Evolutionary conservation across 2,113 vertebrate genomes (phyloP).

Genomic region (Parus major): DNA sequence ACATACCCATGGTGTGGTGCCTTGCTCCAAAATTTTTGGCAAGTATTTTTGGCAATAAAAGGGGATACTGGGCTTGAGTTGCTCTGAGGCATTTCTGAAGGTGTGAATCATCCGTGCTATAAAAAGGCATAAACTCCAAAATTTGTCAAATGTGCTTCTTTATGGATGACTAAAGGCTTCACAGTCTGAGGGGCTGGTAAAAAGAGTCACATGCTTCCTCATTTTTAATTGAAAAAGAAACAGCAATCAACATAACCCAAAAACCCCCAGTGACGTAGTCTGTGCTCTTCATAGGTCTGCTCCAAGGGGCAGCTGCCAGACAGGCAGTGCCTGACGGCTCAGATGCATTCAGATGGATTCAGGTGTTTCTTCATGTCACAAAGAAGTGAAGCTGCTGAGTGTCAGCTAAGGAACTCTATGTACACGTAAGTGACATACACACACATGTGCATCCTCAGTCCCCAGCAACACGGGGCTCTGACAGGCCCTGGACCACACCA

Average conservation of each 20-base stretch:
- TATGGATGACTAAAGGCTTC: background rate
- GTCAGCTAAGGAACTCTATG: background rate
- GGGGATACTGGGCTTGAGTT: background rate
- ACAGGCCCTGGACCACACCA: background rate
- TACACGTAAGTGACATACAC: rapidly evolving
- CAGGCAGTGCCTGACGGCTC: background rate
- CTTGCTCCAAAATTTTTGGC: background rate
- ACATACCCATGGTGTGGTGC: background rate
- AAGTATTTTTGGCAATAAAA: background rate
- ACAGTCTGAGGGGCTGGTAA: background rate
- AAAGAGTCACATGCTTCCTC: background rate
- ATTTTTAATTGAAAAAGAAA: background rate
- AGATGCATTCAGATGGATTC: background rate
- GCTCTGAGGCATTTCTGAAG: background rate
- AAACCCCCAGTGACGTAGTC: too few species aligned
- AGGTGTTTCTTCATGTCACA: rapidly evolving
- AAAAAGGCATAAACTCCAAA: background rate
- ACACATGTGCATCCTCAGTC: background rate
- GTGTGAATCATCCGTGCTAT: background rate
- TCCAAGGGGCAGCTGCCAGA: background rate
- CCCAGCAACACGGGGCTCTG: background rate
- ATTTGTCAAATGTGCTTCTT: background rate
- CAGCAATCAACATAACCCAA: background rate
- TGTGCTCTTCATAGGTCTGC: background rate
- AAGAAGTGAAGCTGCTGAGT: background rate